Evolutionary conservation across 2,113 vertebrate species (phyloP), one percentile per base, ranked within the genome.

Genomic region (Hemiprocne comata): DNA sequence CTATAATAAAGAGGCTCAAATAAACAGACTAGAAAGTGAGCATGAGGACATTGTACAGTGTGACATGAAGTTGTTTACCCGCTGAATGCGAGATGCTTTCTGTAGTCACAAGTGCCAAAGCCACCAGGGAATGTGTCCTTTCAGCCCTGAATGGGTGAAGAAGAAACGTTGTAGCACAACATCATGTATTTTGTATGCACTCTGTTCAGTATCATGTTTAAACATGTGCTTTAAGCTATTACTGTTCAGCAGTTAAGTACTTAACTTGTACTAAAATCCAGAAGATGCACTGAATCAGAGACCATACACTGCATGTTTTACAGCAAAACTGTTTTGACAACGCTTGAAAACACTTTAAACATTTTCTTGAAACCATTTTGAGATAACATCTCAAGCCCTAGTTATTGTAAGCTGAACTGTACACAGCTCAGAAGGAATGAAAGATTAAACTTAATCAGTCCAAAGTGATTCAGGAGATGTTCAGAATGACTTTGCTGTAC

Each of bases 241-340:
- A 80, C 66, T 85, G 79, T 87, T 87, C 88, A 95, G 53, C 53
- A 78, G 70, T 54, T 78, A 87, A 74, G 58, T 85, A 64, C 83
- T 77, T 89, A 86, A 62, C 80, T 94, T 95, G 46, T 29, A 57
- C 61, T 90, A 53, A 93, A 96, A 90, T 54, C 23, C 76, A 55
- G 71, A 92, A 81, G 42, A 69, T 34, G 29, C 0, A 0, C 81
- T 86, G 85, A 83, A 92, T 78, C 48, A 55, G 70, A 86, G 38
- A 73, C 11, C 36, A 34, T 26, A 24, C 19, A 36, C 28, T 46
- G 78, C 71, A 83, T 82, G 87, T 89, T 93, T 91, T 85, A 87
- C 61, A 78, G 40, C 10, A 85, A 93, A 87, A 92, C 25, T 92
- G 18, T 90, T 92, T 78, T 36, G 28, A 24, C 34, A 66, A 31